Conservation (phyloP, 1,140 invertebrate species). For the Eurosta solidaginis region DNA sequence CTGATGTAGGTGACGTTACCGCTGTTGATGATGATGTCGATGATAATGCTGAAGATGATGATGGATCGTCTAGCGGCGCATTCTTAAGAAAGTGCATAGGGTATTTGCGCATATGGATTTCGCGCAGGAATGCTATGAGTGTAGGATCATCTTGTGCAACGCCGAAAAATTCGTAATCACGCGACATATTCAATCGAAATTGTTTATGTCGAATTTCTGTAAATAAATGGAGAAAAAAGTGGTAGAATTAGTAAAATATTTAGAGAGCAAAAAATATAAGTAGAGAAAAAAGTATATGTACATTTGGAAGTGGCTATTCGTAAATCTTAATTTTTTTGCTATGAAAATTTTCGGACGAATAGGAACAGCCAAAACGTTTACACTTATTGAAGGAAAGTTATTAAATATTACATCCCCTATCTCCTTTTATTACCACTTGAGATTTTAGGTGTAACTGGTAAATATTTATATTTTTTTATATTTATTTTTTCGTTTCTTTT, state of each 20-base stretch:
- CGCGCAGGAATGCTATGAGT: conserved; percentile 73
- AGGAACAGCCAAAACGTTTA: too few relatives aligned
- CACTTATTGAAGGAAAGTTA: too few relatives aligned
- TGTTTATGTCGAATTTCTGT: conserved; percentile 69
- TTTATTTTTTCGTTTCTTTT: too few relatives aligned
- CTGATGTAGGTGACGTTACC: conserved; percentile 32
- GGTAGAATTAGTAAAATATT: not conserved
- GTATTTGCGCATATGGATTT: conserved; percentile 65
- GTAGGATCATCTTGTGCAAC: conserved; percentile 74
- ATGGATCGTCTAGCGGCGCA: conserved; percentile 41
- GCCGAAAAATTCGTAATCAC: conserved; percentile 72
- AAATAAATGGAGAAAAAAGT: conserved; percentile 27
- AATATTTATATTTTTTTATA: too few relatives aligned
- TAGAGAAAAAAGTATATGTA: not conserved
- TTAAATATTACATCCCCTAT: too few relatives aligned
- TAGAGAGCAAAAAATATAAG: too few relatives aligned
- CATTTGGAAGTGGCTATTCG: too few relatives aligned
- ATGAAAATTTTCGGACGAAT: too few relatives aligned
- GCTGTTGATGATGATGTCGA: conserved; percentile 8
- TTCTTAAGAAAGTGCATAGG: conserved; percentile 56
- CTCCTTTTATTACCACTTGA: too few relatives aligned
- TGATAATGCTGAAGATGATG: not conserved
- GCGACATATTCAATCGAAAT: conserved; percentile 73
- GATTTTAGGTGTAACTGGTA: too few relatives aligned
- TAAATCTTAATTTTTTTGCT: too few relatives aligned